Evolutionary conservation across 2,888 invertebrate species (phyloP).

Genomic region (Doris montereyensis): DNA sequence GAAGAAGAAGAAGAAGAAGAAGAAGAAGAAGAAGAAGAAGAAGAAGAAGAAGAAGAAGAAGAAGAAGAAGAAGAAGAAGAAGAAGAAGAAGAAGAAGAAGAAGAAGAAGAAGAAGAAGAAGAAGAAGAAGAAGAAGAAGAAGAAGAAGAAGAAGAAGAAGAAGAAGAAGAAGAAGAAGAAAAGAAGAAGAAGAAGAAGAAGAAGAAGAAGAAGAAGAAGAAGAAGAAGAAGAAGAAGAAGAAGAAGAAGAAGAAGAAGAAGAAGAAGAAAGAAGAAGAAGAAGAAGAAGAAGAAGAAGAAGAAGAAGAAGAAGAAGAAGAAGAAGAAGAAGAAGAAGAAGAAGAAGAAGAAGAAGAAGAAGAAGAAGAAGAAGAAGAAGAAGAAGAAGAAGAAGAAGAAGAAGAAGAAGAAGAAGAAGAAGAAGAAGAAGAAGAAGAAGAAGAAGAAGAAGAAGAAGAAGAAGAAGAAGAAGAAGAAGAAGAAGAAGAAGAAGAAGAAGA

Average conservation of each 20-base stretch:
- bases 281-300: constrained; percentile 19
- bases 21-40: too few species aligned
- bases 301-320: constrained; percentile 26
- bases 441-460: constrained; percentile 1
- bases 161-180: too few species aligned
- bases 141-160: too few species aligned
- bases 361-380: not conserved
- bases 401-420: not conserved
- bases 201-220: constrained; percentile 29
- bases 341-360: not conserved
- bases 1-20: too few species aligned
- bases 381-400: not conserved
- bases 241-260: constrained; percentile 28
- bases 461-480: too few species aligned
- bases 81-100: too few species aligned
- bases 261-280: constrained; percentile 7
- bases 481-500: too few species aligned
- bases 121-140: too few species aligned
- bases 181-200: constrained; percentile 23
- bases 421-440: not conserved
- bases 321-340: constrained; percentile 15
- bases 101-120: too few species aligned
- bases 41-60: too few species aligned
- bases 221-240: constrained; percentile 28
- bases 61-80: too few species aligned